Base-by-base conservation (phyloP, 2,797 vertebrate species). In the Danio tinwini region DNA sequence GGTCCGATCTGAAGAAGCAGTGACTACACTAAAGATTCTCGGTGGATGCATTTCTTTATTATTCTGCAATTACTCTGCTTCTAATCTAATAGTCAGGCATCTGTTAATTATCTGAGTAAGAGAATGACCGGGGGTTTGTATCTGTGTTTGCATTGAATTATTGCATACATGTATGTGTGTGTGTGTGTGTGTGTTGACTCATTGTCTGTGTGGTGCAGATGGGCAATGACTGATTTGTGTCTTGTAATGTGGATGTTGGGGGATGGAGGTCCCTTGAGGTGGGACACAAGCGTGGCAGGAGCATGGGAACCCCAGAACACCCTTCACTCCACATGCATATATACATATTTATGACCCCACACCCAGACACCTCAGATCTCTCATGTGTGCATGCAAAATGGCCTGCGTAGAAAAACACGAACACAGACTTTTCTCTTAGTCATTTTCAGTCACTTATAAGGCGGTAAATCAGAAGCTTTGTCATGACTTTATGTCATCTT, bases 251-350 rank as follows among this genome's bases (percentile, higher is more conserved):
- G 88, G 85, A 19, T 47, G 39, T 62, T 72, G 82, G 78, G 82
- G 87, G 88, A 85, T 85, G 47, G 73, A 14, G 58, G 69, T 82
- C 85, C 82, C 82, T 59, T 44, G 73, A 74, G 86, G 55, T 19
- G 88, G 91, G 92, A 93, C 92, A 91, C 73, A 84, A 91, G 89
- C 58, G 77, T 90, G 90, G 89, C 90, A 88, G 59, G 91, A 91
- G 87, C 93, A 92, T 93, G 92, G 89, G 92, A 94, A 94, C 90
- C 87, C 47, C 72, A 90, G 85, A 87, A 68, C 85, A 91, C 85
- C 77, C 68, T 56, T 39, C 8, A 62, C 65, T 63, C 17, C 79
- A 83, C 62, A 81, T 76, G 61, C 71, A 85, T 71, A 77, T 45
- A 80, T 73, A 56, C 65, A 83, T 81, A 76, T 70, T 62, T 52